Base-by-base conservation (phyloP, 2,797 vertebrate genomes). In the Onychomys arenicola region DNA sequence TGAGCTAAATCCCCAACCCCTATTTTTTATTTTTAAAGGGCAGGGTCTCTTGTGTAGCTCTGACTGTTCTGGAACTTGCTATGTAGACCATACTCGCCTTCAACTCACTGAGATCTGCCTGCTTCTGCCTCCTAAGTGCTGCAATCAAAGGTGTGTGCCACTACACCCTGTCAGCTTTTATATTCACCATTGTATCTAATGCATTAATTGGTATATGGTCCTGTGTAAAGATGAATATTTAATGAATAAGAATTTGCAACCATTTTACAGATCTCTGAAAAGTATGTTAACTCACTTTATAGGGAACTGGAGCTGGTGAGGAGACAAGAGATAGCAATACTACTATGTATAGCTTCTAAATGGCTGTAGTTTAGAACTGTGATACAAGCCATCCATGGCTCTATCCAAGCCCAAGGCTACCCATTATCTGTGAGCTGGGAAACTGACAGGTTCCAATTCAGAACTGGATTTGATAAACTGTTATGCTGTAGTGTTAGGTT, bases 211-310 rank as follows among this genome's bases (percentile, higher is more conserved):
- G 87, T 73, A 93, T 34, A 82, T 49, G 91, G 86, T 71, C 27
- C 37, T 19, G 25, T 81, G 57, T 37, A 85, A 63, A 85, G 27
- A 49, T 11, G n/a, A 25, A 1, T 81, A 76, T 27, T 86, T 63
- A 93, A 43, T 89, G 46, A 94, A 9, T 87, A 43, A 91, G 82
- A 87, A 83, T 29, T 80, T 57, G 55, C 16, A 40, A 63, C 14
- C 37, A 19, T 85, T 65, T 89, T 91, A 86, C 9, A 89, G 21
- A 90, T 85, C 10, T 90, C 12, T 75, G 89, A 69, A 91, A 96
- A 87, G 37, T 46, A 84, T 90, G 57, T 65, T 84, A 43, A 34
- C 82, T 61, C 17, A 55, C 91, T 43, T 91, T 67, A 84, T 6
- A 90, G 78, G 34, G 87, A 32, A 73, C 7, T 89, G 4, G 17